These are phyloP conservation scores for Pseudomyrmex dendroicus DNA, from an alignment of 1,140 invertebrate genomes.

Conservation along the genomic window DNA sequence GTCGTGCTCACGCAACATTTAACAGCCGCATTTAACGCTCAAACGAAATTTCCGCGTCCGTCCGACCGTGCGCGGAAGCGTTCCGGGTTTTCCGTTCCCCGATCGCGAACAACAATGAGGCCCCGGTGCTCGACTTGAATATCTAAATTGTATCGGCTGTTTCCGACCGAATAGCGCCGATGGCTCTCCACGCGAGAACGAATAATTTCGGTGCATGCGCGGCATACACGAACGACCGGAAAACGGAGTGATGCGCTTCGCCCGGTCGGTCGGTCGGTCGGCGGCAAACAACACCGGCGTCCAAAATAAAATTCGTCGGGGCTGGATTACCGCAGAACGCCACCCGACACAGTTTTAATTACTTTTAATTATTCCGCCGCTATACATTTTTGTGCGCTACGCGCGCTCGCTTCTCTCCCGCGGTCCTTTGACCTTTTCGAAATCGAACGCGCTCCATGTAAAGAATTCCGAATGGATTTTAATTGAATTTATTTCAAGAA, in stretches of 20 bases:
- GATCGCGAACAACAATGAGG: conserved; percentile 58
- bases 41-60: conserved; percentile 59
- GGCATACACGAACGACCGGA: conserved; percentile 26
- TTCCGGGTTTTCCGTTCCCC: conserved; percentile 59
- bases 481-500: conserved; percentile 1
- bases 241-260: conserved; percentile 57
- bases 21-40: conserved; percentile 61
- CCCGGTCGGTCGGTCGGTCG: conserved; percentile 1
- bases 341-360: conserved; percentile 72
- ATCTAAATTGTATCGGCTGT: conserved; percentile 64
- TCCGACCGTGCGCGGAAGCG: conserved; percentile 55
- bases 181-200: conserved; percentile 57
- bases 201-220: conserved; percentile 57
- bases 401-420: background rate
- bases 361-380: conserved; percentile 73
- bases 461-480: conserved; percentile 42
- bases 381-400: conserved; percentile 15
- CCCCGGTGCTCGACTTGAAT: conserved; percentile 55
- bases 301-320: conserved; percentile 77
- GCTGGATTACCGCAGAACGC: conserved; percentile 67
- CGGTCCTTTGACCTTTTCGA: conserved; percentile 28
- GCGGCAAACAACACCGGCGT: conserved; percentile 53
- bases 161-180: conserved; percentile 51
- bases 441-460: conserved; percentile 6
- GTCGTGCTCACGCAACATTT: conserved; percentile 50